Evolutionary conservation across 1,140 invertebrate species (phyloP), one percentile per base, ranked within the genome.

Genomic region (Saccostrea echinata): DNA sequence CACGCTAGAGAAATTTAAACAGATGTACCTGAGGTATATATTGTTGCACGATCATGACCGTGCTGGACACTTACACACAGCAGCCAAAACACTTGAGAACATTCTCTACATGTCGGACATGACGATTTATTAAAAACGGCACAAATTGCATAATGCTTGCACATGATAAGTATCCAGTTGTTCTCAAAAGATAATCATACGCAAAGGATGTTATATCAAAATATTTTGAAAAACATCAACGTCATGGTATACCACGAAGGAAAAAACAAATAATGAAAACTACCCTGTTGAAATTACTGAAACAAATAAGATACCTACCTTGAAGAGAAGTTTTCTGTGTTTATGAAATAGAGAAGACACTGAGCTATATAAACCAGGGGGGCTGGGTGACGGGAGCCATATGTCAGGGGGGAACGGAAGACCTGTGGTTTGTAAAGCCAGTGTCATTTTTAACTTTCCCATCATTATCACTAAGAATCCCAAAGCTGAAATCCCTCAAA

Each of bases 391-490:
- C 68, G 27, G 68, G 68, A 76, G 68, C 68, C 68, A 76, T 8
- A 76, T 76, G 68, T 76, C 16, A n/a, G 27, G 68, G 68, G 57
- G 68, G 27, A 76, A 33, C 68, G 68, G 68, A 76, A 76, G 68
- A 76, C 30, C 68, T 76, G 68, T 76, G 68, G 68, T 76, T 76
- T 30, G 68, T 76, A 30, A 76, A 30, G 16, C 57, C 68, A 76
- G 68, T 76, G 68, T 76, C 68, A 76, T 76, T 76, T n/a, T 76
- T 76, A 30, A 76, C 68, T 76, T 76, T 76, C 68, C 68, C 68
- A 76, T 76, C 68, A 76, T 76, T 76, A 76, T 76, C 68, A 76
- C 68, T 27, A 6, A 76, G 27, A 76, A 33, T 76, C 30, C 43
- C 68, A 30, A 33, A 76, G 68, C 68, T 76, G 27, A 76, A 27